Evolutionary conservation across 2,888 invertebrate species (phyloP).

Genomic region (Xestia xanthographa): DNA sequence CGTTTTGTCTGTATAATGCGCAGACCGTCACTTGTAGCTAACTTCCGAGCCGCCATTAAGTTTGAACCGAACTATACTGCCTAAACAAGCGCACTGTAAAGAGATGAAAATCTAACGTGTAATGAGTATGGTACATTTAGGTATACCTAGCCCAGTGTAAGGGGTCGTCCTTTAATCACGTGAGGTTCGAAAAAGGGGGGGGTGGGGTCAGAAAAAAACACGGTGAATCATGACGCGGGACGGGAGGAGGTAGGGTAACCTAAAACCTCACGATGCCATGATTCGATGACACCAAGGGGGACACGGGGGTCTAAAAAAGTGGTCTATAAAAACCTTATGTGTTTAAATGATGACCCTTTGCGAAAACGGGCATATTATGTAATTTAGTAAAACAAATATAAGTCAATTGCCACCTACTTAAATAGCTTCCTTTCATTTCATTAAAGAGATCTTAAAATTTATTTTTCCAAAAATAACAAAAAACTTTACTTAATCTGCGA

Average conservation of each 20-base stretch:
- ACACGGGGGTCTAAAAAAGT: too few relatives aligned
- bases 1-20: too few relatives aligned
- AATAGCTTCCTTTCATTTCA: constrained; percentile 31
- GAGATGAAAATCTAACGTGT: neutral
- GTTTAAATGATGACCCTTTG: neutral
- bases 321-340: neutral
- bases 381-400: constrained; percentile 10
- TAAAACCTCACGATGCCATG: too few relatives aligned
- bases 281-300: too few relatives aligned
- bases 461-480: constrained; percentile 7
- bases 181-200: too few relatives aligned
- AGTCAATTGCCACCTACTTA: constrained; percentile 18
- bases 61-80: too few relatives aligned
- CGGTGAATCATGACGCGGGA: too few relatives aligned
- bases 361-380: neutral
- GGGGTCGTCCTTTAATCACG: neutral
- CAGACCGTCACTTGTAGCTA: too few relatives aligned
- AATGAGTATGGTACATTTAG: neutral
- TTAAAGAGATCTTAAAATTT: constrained; percentile 2
- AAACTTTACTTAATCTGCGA: constrained; percentile 10
- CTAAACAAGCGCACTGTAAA: neutral
- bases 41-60: too few relatives aligned
- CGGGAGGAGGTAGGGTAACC: too few relatives aligned
- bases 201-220: too few relatives aligned
- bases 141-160: neutral